Evolutionary conservation across 2,113 vertebrate genomes (phyloP), one percentile per base, ranked within the genome.

Genomic region (Pogona vitticeps): DNA sequence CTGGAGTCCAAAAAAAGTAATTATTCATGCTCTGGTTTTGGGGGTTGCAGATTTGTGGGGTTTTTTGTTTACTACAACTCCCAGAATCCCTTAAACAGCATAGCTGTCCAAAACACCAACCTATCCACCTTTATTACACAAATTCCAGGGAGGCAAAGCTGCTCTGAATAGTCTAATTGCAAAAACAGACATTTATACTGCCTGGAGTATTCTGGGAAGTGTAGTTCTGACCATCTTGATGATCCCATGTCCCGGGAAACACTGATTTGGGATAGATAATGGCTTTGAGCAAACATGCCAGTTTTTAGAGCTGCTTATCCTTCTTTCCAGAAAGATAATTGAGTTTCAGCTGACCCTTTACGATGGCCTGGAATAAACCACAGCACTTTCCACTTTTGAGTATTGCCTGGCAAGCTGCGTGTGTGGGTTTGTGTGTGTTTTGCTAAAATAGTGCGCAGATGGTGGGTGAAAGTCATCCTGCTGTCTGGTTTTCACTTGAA

Each of bases 391-490:
- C 5, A 31, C n/a, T 38, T 75, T 7, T 52, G 31, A 23, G 70
- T 56, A n/a, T 36, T 23, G 46, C 42, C 67, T 58, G 56, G 9
- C 17, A 38, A 63, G 36, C 3, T 3, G 3, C 14, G 23, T 9
- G 21, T 28, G 33, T 21, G 18, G 13, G 21, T 26, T 2, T 56
- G 26, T 81, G 5, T 52, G 5, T 52, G 46, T 21, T 38, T 76
- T 63, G 56, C 71, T 82, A 84, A 63, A 84, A 63, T 56, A 58
- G 63, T 38, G 42, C 23, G 63, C 79, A 52, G 72, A 76, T 85
- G 71, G 70, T 63, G 58, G 9, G 7, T 81, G 52, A 46, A 26
- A 36, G 38, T 75, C 23, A 80, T 20, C 31, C 13, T 26, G 13
- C 3, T 46, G 21, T 63, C 68, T 73, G 68, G 13, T 73, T 73